Percentiles rank a stretch among this genome's conserved stretches.
Conservation (phyloP, 1,140 invertebrate species). For the Drosophila azteca region DNA sequence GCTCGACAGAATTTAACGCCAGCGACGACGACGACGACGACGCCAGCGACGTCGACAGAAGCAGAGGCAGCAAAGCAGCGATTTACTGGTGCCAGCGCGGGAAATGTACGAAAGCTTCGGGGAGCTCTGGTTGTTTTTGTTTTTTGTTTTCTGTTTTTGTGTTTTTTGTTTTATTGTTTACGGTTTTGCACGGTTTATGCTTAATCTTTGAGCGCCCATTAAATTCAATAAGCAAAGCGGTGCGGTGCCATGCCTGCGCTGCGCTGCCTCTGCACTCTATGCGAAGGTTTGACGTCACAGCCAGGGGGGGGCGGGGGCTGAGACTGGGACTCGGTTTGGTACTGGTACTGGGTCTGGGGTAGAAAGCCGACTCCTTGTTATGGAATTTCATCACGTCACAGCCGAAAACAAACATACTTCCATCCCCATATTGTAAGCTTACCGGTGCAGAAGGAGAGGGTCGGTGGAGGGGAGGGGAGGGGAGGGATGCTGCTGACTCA, state of each 20-base stretch:
- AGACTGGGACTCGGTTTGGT: too few species aligned
- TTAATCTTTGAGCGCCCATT: constrained; percentile 30
- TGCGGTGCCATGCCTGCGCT: constrained; percentile 2
- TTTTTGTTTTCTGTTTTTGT: constrained; percentile 4
- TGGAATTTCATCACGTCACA: constrained; percentile 47
- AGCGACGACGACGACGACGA: constrained; percentile 51
- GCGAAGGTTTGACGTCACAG: constrained; percentile 59
- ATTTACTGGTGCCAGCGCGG: constrained; percentile 17
- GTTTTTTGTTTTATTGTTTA: constrained; percentile 6
- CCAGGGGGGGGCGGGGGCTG: background rate
- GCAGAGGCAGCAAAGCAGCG: constrained; percentile 1
- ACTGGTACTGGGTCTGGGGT: too few species aligned
- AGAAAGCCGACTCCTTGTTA: constrained; percentile 4
- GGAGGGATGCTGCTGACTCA: constrained; percentile 46
- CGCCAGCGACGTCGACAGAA: constrained; percentile 41
- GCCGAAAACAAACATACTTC: too few species aligned
- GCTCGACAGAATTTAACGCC: constrained; percentile 57
- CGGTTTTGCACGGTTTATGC: constrained; percentile 21
- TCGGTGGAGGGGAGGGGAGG: too few species aligned
- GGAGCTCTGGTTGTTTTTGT: constrained; percentile 17
- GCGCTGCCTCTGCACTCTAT: background rate
- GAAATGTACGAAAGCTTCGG: constrained; percentile 54
- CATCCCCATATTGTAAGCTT: too few species aligned
- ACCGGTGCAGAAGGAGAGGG: background rate
- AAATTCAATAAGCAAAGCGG: constrained; percentile 36